A percentile compares a stretch with the other conserved stretches of the same genome.
Conservation (phyloP, 2,113 vertebrate genomes). For the Zeus faber region DNA sequence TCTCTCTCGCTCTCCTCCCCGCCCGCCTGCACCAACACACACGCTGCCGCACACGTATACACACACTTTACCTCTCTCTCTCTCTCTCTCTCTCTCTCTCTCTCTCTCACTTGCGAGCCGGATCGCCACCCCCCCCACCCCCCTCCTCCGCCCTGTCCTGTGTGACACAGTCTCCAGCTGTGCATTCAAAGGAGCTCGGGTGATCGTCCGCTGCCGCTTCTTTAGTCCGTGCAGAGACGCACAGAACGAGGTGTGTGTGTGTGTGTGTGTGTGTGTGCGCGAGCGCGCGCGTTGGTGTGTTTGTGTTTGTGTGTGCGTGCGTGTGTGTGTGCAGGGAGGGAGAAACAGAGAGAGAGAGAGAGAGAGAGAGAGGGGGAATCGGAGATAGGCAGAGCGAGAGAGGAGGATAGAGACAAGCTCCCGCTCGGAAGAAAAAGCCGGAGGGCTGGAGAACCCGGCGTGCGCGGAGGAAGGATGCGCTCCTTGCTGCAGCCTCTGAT, state of each 20-base stretch:
- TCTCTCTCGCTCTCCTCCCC: not conserved
- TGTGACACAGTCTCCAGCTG: no score
- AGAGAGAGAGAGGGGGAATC: not conserved
- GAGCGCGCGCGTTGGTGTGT: no score
- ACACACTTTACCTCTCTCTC: not conserved
- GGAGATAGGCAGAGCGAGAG: not conserved
- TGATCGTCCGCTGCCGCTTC: no score
- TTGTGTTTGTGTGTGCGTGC: no score
- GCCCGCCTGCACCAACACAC: not conserved
- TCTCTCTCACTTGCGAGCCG: not conserved
- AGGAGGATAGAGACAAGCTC: not conserved
- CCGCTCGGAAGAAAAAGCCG: slow-evolving; percentile 31
- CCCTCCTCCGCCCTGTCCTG: not conserved
- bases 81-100: not conserved
- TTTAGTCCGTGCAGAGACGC: no score
- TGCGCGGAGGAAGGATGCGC: slow-evolving; percentile 61
- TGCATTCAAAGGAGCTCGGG: no score
- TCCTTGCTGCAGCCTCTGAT: slow-evolving; percentile 70
- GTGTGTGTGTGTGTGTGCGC: no score
- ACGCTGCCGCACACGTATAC: no score
- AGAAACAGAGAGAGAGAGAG: not conserved
- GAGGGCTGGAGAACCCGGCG: slow-evolving; percentile 25
- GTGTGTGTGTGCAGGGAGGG: not conserved
- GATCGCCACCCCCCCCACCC: not conserved
- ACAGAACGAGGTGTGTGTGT: no score